Evolutionary conservation across 2,113 vertebrate genomes (phyloP), one percentile per base, ranked within the genome.

Genomic region (Ranitomeya imitator): DNA sequence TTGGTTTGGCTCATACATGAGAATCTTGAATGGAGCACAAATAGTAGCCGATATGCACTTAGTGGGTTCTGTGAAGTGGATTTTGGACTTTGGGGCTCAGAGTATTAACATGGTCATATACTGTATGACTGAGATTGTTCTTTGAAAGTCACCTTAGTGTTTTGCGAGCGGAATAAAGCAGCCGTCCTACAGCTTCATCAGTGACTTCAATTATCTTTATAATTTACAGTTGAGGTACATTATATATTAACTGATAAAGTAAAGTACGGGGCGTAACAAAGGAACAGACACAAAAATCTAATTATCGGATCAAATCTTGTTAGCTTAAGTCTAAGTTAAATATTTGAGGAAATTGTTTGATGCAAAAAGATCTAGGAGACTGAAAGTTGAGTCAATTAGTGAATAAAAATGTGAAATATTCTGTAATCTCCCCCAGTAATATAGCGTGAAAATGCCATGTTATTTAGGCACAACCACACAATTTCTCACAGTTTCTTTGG

Each of bases 291-390:
- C 31, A 74, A 74, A 74, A 74, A 74, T 74, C 71, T 74, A 74
- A 74, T 74, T 74, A 74, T 51, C 71, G 10, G 71, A 74, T 74
- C 71, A 51, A 37, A 74, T 74, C 71, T 18, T 51, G 71, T 74
- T 74, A 51, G 71, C 37, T 45, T 74, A 74, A 74, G 71, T 31
- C 31, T 2, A 51, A 74, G 71, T 74, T 74, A 74, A 74, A 74
- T 74, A 74, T 74, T 74, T 74, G 71, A 74, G 31, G 71, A 74
- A 51, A 51, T 74, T 74, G 71, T 74, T 74, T 74, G 71, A 74
- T 74, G 37, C 71, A 74, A 74, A 74, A 51, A 74, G 7, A 74
- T 45, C 71, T 19, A 74, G 15, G 18, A 37, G 69, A 45, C 7
- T 51, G 37, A 74, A 74, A 74, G 19, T 6, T 18, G 71, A 74